Evolutionary conservation across 2,888 invertebrate species (phyloP).

Genomic region (Xestia rhomboidea): DNA sequence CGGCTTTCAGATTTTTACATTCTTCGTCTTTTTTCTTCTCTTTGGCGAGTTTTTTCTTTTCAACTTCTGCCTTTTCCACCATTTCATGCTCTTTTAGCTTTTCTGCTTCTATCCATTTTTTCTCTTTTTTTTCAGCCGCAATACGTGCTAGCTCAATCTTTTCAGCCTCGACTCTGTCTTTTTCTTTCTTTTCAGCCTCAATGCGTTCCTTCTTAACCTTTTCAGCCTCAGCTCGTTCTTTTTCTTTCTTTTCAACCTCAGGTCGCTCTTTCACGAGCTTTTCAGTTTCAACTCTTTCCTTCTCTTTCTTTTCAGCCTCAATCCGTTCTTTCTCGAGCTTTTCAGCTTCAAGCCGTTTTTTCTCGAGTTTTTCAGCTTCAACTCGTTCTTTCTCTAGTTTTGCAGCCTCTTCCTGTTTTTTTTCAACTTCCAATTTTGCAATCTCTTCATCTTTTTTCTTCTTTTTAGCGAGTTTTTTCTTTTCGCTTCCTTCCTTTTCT

Average conservation of each 20-base stretch:
- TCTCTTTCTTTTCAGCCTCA: neutral
- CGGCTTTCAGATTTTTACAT: neutral
- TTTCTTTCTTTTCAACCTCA: neutral
- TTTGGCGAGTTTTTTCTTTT: neutral
- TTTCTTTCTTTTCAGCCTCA: neutral
- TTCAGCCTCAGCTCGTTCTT: neutral
- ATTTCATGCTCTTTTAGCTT: neutral
- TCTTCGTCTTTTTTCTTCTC: neutral
- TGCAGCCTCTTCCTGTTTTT: neutral
- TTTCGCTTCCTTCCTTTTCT: neutral
- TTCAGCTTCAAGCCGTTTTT: neutral
- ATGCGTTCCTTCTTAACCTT: neutral
- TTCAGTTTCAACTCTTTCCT: neutral
- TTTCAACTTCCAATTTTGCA: neutral
- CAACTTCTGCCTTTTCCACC: neutral
- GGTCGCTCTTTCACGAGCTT: neutral
- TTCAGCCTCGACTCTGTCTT: neutral
- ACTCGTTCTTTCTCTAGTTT: neutral
- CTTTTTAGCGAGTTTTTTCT: neutral
- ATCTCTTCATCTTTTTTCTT: neutral
- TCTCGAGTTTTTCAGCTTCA: neutral
- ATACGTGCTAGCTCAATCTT: neutral
- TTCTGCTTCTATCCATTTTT: neutral
- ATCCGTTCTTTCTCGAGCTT: neutral
- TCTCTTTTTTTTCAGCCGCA: neutral